Conservation (phyloP, 1,140 invertebrate genomes). For the Augochlora pura region DNA sequence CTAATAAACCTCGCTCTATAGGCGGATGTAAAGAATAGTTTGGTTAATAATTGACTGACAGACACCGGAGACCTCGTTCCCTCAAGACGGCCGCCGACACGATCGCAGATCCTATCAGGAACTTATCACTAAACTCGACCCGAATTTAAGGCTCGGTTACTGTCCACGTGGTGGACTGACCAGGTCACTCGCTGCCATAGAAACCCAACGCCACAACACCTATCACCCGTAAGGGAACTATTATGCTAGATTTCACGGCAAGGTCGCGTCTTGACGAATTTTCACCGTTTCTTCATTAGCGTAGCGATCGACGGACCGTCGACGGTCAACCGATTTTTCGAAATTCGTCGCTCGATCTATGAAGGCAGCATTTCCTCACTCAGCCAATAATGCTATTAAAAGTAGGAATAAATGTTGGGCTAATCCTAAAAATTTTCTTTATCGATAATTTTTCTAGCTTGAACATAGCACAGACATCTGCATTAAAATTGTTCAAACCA, state of each 20-base stretch:
- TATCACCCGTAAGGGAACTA: slow-evolving; percentile 56
- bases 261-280: slow-evolving; percentile 67
- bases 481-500: too few species aligned
- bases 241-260: slow-evolving; percentile 68
- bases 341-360: too few species aligned
- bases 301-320: background rate
- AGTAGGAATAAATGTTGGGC: too few species aligned
- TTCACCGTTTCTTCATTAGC: slow-evolving; percentile 24
- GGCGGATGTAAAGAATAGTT: slow-evolving; percentile 1
- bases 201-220: slow-evolving; percentile 75
- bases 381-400: too few species aligned
- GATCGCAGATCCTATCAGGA: slow-evolving; percentile 44
- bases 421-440: too few species aligned
- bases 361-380: too few species aligned
- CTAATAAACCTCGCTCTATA: background rate
- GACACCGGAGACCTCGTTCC: slow-evolving; percentile 31
- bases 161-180: slow-evolving; percentile 79
- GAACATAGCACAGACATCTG: too few species aligned
- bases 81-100: slow-evolving; percentile 9
- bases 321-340: too few species aligned
- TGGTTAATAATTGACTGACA: slow-evolving; percentile 28
- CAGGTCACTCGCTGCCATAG: slow-evolving; percentile 78
- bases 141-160: slow-evolving; percentile 58
- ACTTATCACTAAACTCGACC: slow-evolving; percentile 48
- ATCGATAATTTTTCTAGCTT: too few species aligned